Base-by-base conservation (phyloP, 2,888 invertebrate species). In the Thecophora atra region DNA sequence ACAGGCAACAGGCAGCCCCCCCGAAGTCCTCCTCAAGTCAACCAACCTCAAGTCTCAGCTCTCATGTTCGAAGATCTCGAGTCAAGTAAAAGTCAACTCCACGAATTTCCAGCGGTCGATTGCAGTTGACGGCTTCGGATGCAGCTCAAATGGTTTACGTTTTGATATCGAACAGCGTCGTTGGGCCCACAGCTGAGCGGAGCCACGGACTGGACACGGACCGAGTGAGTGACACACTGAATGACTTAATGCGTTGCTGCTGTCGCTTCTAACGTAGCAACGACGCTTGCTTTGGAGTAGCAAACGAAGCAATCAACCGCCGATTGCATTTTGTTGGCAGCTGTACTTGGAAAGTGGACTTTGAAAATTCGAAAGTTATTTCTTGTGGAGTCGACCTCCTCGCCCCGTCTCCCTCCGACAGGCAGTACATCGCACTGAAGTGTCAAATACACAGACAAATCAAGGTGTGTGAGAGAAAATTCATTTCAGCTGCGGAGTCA, bases 341-440 rank as follows among this genome's bases (percentile, higher is more conserved):
- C 65, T 65, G 65, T 28, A 28, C 15, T 24, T 15, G 28, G 28
- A 26, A 26, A 62, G 37, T 15, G 37, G 30, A 11, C 47, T 44
- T 64, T 64, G 13, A 24, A 64, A 64, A 37, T 64, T 64, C 44
- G 47, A 64, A 64, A 42, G 44, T 44, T 42, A 42, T 64, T 42
- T 44, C 24, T 64, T 54, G 24, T 19, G 56, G n/a, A 4, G 6
- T 58, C 24, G 17, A 7, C 26, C 28, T 28, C 58, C 1, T 1
- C 21, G 2, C 58, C 58, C 58, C 24, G 11, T n/a, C 58, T n/a
- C 21, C 26, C 51, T 1, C 15, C 51, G 51, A 37, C 51, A 13
- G 17, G 17, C 51, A 17, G 17, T 13, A 15, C 51, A 51, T n/a
- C n/a, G 11, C 51, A 51, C n/a, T 51, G n/a, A 51, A 51, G n/a